Conservation (phyloP, 2,113 vertebrate species). For the Notothenia coriiceps region DNA sequence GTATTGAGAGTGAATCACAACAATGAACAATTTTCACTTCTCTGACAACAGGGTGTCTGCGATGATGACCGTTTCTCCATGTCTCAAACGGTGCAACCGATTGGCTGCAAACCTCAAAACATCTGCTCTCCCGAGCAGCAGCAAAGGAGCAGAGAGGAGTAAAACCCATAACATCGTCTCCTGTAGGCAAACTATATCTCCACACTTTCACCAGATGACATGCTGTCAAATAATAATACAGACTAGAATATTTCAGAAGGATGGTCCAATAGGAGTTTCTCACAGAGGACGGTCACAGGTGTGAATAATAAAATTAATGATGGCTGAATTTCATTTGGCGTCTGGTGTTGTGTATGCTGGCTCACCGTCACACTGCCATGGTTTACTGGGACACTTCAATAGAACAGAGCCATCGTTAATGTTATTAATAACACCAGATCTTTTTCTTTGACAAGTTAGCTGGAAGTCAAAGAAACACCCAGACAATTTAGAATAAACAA, state of each 20-base stretch:
- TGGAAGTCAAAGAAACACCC: not conserved
- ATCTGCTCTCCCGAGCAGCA: conserved; percentile 34
- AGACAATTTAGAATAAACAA: not conserved
- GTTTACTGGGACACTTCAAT: not conserved
- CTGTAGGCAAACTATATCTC: conserved; percentile 3
- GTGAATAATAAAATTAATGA: conserved; percentile 3
- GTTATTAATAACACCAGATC: not conserved
- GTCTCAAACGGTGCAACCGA: conserved; percentile 39
- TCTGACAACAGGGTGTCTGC: conserved; percentile 1
- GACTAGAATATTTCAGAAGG: not conserved
- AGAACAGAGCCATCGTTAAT: conserved; percentile 7
- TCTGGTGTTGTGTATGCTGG: conserved; percentile 12
- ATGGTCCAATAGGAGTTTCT: not conserved
- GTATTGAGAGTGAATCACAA: conserved; percentile 3
- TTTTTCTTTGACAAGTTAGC: conserved; percentile 1
- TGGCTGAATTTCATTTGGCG: not conserved
- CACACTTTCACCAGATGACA: not conserved
- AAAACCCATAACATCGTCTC: not conserved
- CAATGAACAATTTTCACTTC: conserved; percentile 15
- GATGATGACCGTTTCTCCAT: conserved; percentile 31
- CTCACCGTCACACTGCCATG: not conserved
- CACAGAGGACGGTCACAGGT: not conserved
- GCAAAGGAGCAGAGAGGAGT: conserved; percentile 1
- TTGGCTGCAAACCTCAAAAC: conserved; percentile 41
- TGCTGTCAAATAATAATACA: not conserved